Evolutionary conservation across 1,140 invertebrate species (phyloP).

Genomic region (Halictus rubicundus): DNA sequence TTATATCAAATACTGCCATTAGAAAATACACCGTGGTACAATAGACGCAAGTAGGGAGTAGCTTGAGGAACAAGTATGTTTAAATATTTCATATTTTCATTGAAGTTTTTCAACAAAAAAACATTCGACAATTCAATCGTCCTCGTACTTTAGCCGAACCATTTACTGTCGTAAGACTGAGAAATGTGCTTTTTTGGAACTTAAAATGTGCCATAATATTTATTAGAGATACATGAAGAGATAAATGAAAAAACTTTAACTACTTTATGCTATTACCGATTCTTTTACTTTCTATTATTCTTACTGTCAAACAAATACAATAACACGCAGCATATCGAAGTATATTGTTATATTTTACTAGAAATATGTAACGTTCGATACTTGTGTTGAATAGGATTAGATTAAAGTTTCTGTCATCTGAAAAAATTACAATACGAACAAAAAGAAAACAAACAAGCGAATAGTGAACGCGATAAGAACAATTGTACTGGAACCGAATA

Average conservation of each 20-base stretch:
- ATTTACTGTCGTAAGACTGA: conserved; percentile 60
- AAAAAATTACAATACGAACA: background rate
- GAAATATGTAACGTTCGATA: conserved; percentile 14
- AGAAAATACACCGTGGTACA: conserved; percentile 44
- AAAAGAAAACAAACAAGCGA: conserved; percentile 9
- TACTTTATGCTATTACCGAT: conserved; percentile 27
- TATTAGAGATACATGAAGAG: conserved; percentile 26
- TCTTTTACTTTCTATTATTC: conserved; percentile 42
- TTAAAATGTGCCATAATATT: conserved; percentile 54
- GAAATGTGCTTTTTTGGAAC: conserved; percentile 58
- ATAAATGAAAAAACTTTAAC: conserved; percentile 16
- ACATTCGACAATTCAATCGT: conserved; percentile 24
- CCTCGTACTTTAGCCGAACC: conserved; percentile 41
- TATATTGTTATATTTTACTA: conserved; percentile 37
- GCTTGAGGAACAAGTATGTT: conserved; percentile 26
- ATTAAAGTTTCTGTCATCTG: conserved; percentile 21
- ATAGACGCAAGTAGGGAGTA: conserved; percentile 30
- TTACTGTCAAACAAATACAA: conserved; percentile 22
- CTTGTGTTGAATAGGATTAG: background rate
- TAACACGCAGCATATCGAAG: conserved; percentile 31
- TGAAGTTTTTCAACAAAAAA: conserved; percentile 35
- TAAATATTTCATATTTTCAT: conserved; percentile 37
- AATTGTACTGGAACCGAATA: conserved; percentile 9
- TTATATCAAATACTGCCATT: conserved; percentile 62
- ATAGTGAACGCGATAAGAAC: background rate